Evolutionary conservation across 2,113 vertebrate species (phyloP).

Genomic region (Turnix velox): DNA sequence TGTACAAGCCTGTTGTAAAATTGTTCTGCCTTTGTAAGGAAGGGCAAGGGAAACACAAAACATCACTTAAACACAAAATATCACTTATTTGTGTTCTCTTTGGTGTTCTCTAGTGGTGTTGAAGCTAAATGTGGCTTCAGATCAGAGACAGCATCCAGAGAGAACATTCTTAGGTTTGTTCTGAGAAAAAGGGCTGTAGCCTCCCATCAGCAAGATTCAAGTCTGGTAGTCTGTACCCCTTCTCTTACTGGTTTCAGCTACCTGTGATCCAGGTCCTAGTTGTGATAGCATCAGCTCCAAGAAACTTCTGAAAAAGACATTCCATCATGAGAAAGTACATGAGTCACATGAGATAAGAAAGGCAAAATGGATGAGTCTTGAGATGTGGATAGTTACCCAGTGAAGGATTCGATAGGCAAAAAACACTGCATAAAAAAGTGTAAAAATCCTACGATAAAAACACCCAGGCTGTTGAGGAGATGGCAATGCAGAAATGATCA

Average conservation of each 20-base stretch:
- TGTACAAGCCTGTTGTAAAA: not conserved
- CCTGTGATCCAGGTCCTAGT: not conserved
- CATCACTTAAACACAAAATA: not conserved
- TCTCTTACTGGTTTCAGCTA: not conserved
- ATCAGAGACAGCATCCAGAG: not conserved
- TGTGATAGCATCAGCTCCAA: not conserved
- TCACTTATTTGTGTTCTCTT: not conserved
- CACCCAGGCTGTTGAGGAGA: not conserved
- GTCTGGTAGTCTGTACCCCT: rapidly evolving
- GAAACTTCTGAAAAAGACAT: not conserved
- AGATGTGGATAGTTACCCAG: not conserved
- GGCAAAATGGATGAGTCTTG: not conserved
- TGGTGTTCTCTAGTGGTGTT: not conserved
- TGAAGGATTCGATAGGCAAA: not conserved
- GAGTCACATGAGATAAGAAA: not conserved
- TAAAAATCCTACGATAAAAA: not conserved
- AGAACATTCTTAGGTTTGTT: not conserved
- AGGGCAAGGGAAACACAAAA: not conserved
- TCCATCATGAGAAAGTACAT: not conserved
- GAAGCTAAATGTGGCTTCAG: not conserved
- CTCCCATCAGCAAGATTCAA: not conserved
- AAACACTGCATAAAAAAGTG: not conserved
- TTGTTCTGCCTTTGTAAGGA: not conserved
- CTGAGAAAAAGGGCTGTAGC: not conserved
- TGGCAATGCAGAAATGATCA: not conserved